Percentiles rank a stretch among this genome's conserved stretches.
These are phyloP conservation scores for Reticulitermes speratus DNA, from an alignment of 1,140 invertebrate species.

Conservation along the genomic window DNA sequence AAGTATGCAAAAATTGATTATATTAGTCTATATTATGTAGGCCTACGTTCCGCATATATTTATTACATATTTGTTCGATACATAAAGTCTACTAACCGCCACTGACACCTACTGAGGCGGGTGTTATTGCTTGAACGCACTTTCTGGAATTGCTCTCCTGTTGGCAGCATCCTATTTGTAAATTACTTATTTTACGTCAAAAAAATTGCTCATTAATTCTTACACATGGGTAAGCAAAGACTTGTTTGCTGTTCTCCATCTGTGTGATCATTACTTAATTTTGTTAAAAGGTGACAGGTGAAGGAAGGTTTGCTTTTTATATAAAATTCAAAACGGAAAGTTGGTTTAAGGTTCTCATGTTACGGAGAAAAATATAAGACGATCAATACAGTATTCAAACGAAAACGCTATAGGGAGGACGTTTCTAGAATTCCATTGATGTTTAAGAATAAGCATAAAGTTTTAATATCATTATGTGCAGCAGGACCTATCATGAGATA, in stretches of 20 bases:
- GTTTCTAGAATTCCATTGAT: no score
- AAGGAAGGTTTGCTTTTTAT: background rate
- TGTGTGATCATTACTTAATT: slow-evolving; percentile 6
- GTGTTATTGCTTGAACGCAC: background rate
- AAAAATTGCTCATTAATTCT: slow-evolving; percentile 17
- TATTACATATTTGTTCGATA: no score
- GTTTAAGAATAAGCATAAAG: no score
- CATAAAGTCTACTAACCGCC: background rate
- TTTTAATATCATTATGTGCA: no score
- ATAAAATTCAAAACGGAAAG: background rate
- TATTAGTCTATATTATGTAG: no score
- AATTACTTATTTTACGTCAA: background rate
- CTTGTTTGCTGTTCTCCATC: background rate
- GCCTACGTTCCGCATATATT: no score
- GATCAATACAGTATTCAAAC: background rate
- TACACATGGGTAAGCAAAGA: background rate
- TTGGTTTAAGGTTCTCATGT: background rate
- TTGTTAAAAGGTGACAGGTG: slow-evolving; percentile 11
- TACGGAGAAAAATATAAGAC: background rate
- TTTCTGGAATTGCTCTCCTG: background rate
- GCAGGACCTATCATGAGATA: no score
- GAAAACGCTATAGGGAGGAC: background rate
- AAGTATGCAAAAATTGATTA: no score
- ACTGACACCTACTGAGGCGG: background rate
- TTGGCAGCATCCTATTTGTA: background rate